phyloP scores from a whole-genome alignment of 2,797 vertebrate genomes.

The Oophaga sylvatica region DNA sequence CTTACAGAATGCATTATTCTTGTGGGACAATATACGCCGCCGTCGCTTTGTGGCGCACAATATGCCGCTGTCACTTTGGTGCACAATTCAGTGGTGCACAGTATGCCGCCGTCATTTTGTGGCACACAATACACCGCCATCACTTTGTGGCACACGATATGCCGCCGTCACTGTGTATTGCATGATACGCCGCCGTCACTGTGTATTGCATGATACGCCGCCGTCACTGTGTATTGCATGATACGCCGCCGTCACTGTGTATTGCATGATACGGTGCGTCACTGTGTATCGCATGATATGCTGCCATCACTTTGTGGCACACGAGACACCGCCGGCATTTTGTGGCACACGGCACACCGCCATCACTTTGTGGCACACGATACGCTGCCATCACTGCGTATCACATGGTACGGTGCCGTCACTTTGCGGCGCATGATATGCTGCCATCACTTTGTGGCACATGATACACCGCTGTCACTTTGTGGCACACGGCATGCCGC shows the following conservation, averaged over 20 bases:
- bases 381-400: no score
- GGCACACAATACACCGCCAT: not conserved
- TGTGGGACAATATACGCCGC: not conserved
- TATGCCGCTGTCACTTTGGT: not conserved
- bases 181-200: not conserved
- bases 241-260: no score
- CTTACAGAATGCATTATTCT: not conserved
- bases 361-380: no score
- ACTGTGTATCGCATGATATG: not conserved
- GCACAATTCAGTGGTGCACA: not conserved
- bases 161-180: not conserved
- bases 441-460: not conserved
- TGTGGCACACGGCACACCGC: no score
- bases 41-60: not conserved
- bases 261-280: no score
- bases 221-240: no score
- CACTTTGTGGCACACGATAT: not conserved
- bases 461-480: not conserved
- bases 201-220: no score
- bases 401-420: not conserved
- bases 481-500: not conserved
- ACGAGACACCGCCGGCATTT: no score
- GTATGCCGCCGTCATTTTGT: not conserved
- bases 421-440: not conserved
- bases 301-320: not conserved